These are phyloP conservation scores for Podotricha telesiphe DNA, from an alignment of 2,888 invertebrate genomes.

Conservation along the genomic window DNA sequence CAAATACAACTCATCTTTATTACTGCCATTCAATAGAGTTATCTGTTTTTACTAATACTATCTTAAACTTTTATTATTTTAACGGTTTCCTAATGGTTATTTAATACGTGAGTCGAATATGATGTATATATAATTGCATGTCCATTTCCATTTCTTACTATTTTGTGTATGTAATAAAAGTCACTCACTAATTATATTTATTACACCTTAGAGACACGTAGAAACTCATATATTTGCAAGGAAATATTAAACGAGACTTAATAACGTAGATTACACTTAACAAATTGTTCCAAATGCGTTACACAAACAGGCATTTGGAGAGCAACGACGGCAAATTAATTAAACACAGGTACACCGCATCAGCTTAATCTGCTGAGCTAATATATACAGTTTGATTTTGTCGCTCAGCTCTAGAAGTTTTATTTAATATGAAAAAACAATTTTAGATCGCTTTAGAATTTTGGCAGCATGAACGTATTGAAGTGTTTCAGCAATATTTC, in stretches of 20 bases:
- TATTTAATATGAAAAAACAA: background rate
- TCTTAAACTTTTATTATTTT: constrained; percentile 24
- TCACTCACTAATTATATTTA: background rate
- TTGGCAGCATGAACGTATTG: constrained; percentile 1
- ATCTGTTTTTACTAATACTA: constrained; percentile 27
- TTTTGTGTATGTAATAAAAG: background rate
- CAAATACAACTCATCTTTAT: constrained; percentile 30
- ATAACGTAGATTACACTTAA: constrained; percentile 22
- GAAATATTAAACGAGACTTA: constrained; percentile 17
- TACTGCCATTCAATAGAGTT: constrained; percentile 27
- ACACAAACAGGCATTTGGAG: constrained; percentile 15
- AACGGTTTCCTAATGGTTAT: constrained; percentile 7
- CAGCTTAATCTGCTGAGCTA: constrained; percentile 21
- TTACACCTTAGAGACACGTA: background rate
- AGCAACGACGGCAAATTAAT: constrained; percentile 22
- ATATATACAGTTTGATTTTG: constrained; percentile 11
- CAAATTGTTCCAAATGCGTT: constrained; percentile 20
- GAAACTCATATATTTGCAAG: constrained; percentile 2
- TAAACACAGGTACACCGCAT: constrained; percentile 21
- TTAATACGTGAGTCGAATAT: constrained; percentile 1
- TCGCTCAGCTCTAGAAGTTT: background rate
- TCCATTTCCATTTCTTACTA: background rate
- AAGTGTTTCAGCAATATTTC: background rate
- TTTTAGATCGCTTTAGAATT: background rate
- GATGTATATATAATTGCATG: no score